Conservation (phyloP, 2,797 vertebrate genomes). For the Hippopotamyrus pictus region DNA sequence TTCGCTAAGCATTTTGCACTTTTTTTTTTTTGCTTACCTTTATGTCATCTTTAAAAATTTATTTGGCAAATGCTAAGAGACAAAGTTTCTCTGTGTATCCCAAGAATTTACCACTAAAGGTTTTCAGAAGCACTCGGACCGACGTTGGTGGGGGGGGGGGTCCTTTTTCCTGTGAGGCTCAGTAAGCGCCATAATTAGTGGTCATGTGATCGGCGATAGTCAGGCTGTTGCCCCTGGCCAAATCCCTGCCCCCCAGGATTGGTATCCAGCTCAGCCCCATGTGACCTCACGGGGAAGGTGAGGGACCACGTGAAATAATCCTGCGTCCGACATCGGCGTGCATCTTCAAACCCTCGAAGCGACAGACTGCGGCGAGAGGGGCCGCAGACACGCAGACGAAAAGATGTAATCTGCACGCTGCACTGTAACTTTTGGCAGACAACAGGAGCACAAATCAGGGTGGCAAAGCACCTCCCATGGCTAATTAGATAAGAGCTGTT, state of each 20-base stretch:
- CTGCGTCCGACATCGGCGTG: background rate
- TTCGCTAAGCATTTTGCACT: conserved; percentile 48
- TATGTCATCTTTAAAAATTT: background rate
- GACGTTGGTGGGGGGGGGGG: too few species aligned
- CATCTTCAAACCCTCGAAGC: background rate
- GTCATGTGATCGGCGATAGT: background rate
- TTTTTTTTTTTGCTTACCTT: background rate
- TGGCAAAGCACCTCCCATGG: background rate
- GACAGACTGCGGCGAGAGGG: background rate
- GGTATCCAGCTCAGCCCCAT: background rate
- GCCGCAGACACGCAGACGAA: background rate
- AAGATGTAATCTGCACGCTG: background rate
- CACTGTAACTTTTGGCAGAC: background rate
- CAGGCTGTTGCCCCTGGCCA: background rate
- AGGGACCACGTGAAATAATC: background rate
- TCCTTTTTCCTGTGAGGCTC: background rate
- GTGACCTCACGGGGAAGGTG: background rate
- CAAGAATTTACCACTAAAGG: background rate
- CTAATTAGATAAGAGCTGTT: background rate
- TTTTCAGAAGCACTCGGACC: background rate
- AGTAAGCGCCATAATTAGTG: background rate
- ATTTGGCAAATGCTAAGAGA: background rate
- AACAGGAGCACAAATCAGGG: background rate
- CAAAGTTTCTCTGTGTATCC: background rate
- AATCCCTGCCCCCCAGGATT: background rate